Evolutionary conservation across 2,888 invertebrate genomes (phyloP), one percentile per base, ranked within the genome.

Genomic region (Cyrtodaria siliqua): DNA sequence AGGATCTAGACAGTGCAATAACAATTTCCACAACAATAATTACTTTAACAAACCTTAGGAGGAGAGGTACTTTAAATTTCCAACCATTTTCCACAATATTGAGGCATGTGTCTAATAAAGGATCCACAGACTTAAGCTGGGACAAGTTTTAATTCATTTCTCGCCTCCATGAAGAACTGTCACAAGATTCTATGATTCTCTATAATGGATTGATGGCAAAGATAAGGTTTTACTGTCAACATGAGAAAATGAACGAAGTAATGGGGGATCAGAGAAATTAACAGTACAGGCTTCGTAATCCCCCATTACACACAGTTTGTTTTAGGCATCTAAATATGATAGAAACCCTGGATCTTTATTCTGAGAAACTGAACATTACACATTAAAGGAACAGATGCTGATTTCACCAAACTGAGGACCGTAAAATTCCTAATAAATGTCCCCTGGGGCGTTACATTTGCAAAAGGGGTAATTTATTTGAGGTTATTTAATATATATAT

Each of bases 71-170:
- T 75, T 75, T 66, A 69, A 75, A 64, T 75, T 75, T 70, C 69
- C 64, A 66, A 70, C 70, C 70, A 75, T 70, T 75, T 64, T 66
- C 64, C 66, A 70, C 69, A 75, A 70, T 70, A 66, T 50, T 75
- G 69, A 69, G 60, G 66, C 64, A 55, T 61, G 70, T 70, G 70
- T 60, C 70, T 70, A 64, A 70, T 70, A 66, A 53, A 52, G 69
- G 69, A 70, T 63, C 68, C 23, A 27, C 33, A 49, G 60, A 63
- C 63, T 68, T 69, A 75, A 75, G 64, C 56, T 33, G 26, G 44
- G 75, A 75, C 49, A 64, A 70, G 61, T 70, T 75, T 70, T 55
- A 75, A 70, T 75, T 70, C 75, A 75, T 75, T 70, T 74, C 70
- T 42, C 38, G 53, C 47, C 59, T 64, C 50, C 42, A 49, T 52